Percentiles rank a stretch among this genome's conserved stretches.
phyloP scores from a whole-genome alignment of 2,797 vertebrate genomes.

The Mormyrops attenuatus region DNA sequence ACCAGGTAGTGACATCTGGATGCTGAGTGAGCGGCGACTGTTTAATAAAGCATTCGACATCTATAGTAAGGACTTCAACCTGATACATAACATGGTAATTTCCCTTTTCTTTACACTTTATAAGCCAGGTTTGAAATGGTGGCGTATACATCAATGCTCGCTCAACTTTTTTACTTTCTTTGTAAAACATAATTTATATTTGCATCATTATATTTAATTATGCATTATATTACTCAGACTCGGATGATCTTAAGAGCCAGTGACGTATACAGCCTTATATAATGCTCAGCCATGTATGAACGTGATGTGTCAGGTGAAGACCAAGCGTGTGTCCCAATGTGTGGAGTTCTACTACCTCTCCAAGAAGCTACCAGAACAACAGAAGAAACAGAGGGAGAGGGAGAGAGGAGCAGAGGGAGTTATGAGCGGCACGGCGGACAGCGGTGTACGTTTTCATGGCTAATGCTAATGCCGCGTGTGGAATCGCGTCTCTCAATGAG shows the following conservation, averaged over 20 bases:
- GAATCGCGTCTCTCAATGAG: not conserved
- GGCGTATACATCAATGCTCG: not conserved
- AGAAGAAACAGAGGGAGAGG: conserved; percentile 50
- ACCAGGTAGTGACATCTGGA: conserved; percentile 64
- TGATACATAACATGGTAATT: conserved; percentile 61
- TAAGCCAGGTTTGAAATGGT: not conserved
- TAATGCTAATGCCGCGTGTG: not conserved
- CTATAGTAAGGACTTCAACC: conserved; percentile 63
- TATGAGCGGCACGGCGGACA: conserved; percentile 31
- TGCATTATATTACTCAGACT: not conserved
- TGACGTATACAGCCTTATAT: not conserved
- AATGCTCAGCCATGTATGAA: not conserved
- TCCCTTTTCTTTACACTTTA: not conserved
- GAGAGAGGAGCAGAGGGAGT: conserved; percentile 41
- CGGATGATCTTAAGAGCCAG: not conserved
- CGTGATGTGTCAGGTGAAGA: conserved; percentile 53
- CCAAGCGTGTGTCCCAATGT: conserved; percentile 61
- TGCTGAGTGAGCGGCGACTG: conserved; percentile 51
- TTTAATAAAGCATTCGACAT: conserved; percentile 53
- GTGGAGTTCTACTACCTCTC: conserved; percentile 71
- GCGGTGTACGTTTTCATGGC: conserved; percentile 24
- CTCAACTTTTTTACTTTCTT: not conserved
- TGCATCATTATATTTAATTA: not conserved
- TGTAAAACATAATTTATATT: not conserved
- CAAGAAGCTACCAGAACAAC: conserved; percentile 59